Evolutionary conservation across 2,797 vertebrate genomes (phyloP), one percentile per base, ranked within the genome.

Genomic region (Phataginus tricuspis): DNA sequence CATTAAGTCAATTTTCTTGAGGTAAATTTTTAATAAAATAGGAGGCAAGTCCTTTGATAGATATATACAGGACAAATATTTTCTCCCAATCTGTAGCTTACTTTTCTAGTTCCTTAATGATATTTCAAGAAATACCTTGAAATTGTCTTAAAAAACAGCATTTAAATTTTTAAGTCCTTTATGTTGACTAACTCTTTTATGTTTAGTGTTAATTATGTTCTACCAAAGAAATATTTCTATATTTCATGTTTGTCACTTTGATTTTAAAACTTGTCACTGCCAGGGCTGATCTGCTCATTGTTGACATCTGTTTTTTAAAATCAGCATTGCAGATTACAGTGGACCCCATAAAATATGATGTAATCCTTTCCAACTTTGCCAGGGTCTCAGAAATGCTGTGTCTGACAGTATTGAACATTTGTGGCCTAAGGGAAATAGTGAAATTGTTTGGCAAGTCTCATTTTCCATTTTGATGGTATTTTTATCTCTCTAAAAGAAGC

Each of bases 401-500:
- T 55, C 29, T 86, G 42, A 72, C 34, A 63, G n/a, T 68, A 71
- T 2, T 68, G 57, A 90, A 80, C 42, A 79, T 61, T 29, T 25
- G 75, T 90, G 53, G 82, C 82, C 66, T 95, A 29, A 49, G 64
- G 80, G 78, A 63, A 78, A 74, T 21, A 31, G 63, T 92, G 23
- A 53, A 82, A 96, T 93, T 94, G 64, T 93, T 95, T 90, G 75
- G 66, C 42, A 93, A 92, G 37, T 86, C 68, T 96, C 80, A 74
- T 86, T 94, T 96, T 91, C 61, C 49, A 66, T 97, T 92, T 91
- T 96, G 63, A 96, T 84, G 75, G 49, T 86, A 84, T 96, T 98
- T 97, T 95, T 77, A 89, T 88, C 92, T 97, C 82, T n/a, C 66
- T 88, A 64, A 92, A 95, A 77, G 71, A 96, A 93, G 86, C 61